phyloP scores from a whole-genome alignment of 2,113 vertebrate species.

The Isurus oxyrinchus region DNA sequence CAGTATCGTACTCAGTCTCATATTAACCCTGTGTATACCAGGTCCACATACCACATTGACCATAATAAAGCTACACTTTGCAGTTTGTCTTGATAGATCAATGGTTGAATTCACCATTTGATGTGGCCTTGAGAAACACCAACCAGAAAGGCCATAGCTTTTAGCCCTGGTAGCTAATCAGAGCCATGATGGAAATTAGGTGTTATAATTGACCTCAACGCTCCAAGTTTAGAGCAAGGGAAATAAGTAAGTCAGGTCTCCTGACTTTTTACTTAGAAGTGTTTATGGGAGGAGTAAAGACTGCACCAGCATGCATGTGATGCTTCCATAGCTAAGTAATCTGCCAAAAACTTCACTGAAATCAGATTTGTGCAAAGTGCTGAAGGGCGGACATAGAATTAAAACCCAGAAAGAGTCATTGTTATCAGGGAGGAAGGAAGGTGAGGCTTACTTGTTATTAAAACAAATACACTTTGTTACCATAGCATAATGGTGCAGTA shows the following conservation, averaged over 20 bases:
- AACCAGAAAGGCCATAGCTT: not conserved
- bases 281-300: not conserved
- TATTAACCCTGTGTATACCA: too few species aligned
- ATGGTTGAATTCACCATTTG: not conserved
- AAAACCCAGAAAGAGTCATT: not conserved
- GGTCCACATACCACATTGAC: not conserved
- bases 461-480: not conserved
- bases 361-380: not conserved
- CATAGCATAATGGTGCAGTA: not conserved
- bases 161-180: not conserved
- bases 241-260: not conserved
- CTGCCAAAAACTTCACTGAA: not conserved
- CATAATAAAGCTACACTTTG: not conserved
- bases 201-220: not conserved
- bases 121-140: not conserved
- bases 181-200: not conserved
- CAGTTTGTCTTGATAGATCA: not conserved
- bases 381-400: not conserved
- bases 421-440: not conserved
- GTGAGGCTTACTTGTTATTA: not conserved
- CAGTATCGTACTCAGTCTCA: too few species aligned
- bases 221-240: not conserved
- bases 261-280: not conserved
- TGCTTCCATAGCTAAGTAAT: not conserved
- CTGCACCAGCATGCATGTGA: not conserved